Base-by-base conservation (phyloP, 2,797 vertebrate species). In the Alectoris magna region DNA sequence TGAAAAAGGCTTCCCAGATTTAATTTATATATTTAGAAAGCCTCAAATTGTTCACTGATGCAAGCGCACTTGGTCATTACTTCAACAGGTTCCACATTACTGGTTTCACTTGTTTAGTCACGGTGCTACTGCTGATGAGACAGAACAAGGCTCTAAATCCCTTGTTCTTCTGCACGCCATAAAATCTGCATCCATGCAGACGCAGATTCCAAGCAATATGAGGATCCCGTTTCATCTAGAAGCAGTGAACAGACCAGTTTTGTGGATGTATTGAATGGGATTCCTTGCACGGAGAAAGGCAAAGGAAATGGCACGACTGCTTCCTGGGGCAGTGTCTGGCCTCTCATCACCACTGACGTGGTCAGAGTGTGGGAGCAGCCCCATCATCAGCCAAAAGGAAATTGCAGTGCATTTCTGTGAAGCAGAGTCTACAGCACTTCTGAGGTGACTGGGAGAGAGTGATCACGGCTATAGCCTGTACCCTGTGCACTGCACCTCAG, bases 41-140 rank as follows among this genome's bases (percentile, higher is more conserved):
- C 49, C 49, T 88, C 87, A 74, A 58, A 76, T 93, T 95, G 90
- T 94, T 96, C 94, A 94, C 72, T 94, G 87, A 96, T 83, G 94
- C 93, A 95, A 93, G 39, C 22, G 62, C 24, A 21, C 44, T 73
- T 44, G 78, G 71, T 75, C 90, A 90, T 72, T 91, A 69, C 92
- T 91, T 86, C 78, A 78, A 58, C 76, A 81, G 70, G 82, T 84
- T 82, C 46, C 73, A 78, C 75, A 44, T 36, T 75, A 83, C 55
- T 38, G 60, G 41, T 66, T 93, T 85, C 31, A 58, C 62, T 80
- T 82, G 63, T 77, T 88, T 46, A 84, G 84, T 69, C 77, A 51
- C 19, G 26, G 41, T 83, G 78, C 72, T 74, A 36, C 59, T 70
- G 67, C 31, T 62, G 93, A 34, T 46, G 69, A 79, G 74, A 19